These are phyloP conservation scores for Centropyge bicolor DNA, from an alignment of 2,797 vertebrate genomes.

Conservation along the genomic window DNA sequence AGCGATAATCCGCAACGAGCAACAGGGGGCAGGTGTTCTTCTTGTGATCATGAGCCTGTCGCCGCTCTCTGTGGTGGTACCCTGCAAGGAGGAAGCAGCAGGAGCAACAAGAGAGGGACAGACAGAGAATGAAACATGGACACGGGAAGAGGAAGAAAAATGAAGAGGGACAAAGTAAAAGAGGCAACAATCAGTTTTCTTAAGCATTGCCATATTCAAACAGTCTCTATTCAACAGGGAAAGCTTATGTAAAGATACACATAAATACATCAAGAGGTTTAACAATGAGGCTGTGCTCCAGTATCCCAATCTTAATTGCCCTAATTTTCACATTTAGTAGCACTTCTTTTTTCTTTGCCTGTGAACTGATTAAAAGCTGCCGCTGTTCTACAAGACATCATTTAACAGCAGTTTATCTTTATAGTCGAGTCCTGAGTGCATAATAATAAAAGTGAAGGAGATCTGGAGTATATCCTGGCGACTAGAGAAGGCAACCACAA, in stretches of 20 bases:
- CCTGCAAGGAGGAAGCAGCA: conserved; percentile 67
- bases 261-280: conserved; percentile 33
- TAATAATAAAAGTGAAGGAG: background rate
- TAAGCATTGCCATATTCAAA: background rate
- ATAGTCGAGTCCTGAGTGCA: background rate
- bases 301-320: conserved; percentile 54
- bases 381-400: conserved; percentile 18
- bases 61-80: conserved; percentile 85
- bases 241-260: conserved; percentile 11
- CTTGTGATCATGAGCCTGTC: conserved; percentile 81
- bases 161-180: background rate
- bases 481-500: background rate
- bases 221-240: background rate
- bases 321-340: conserved; percentile 69
- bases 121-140: background rate
- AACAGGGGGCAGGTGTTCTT: conserved; percentile 96
- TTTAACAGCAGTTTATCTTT: conserved; percentile 10
- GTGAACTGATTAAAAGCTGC: conserved; percentile 52
- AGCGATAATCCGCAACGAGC: conserved; percentile 97
- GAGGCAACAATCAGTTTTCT: background rate
- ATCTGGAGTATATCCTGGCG: background rate
- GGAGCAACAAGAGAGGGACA: background rate
- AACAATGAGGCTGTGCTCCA: conserved; percentile 61
- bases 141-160: background rate
- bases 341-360: conserved; percentile 52